Evolutionary conservation across 2,113 vertebrate species (phyloP).

Genomic region (Halichoeres trimaculatus): DNA sequence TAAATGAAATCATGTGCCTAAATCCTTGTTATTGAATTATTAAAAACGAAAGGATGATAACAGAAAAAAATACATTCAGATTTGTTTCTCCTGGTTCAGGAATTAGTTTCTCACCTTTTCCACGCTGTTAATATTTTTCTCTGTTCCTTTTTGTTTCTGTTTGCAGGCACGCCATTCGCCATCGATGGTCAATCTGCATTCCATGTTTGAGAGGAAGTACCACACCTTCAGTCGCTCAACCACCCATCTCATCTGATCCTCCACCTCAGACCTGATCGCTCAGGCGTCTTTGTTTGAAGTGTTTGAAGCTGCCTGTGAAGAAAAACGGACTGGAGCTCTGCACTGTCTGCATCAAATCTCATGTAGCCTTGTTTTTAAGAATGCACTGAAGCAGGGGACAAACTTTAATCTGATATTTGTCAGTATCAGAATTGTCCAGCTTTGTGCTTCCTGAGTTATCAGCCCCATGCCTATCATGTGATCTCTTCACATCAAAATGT

Average conservation of each 20-base stretch:
- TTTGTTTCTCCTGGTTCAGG: too few species aligned
- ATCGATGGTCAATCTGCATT: constrained; percentile 91
- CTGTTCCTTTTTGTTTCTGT: neutral
- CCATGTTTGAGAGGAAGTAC: constrained; percentile 93
- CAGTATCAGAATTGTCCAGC: constrained; percentile 26
- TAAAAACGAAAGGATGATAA: too few species aligned
- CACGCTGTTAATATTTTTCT: too few species aligned
- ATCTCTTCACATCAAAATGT: neutral
- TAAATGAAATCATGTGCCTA: neutral
- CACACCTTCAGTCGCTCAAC: constrained; percentile 94
- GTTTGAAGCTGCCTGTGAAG: constrained; percentile 1
- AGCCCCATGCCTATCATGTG: neutral
- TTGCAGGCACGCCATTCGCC: constrained; percentile 89
- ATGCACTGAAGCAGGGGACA: neutral
- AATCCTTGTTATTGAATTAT: too few species aligned
- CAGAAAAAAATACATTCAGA: too few species aligned
- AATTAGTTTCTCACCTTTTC: constrained; percentile 5
- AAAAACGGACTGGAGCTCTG: constrained; percentile 26
- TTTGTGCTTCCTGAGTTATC: neutral
- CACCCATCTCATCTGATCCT: constrained; percentile 92
- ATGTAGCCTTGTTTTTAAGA: neutral
- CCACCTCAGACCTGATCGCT: neutral
- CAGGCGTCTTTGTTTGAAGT: constrained; percentile 3
- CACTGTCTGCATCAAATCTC: neutral
- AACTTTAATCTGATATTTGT: neutral